A percentile compares a stretch with the other conserved stretches of the same genome.
These are phyloP conservation scores for Cisticola juncidis DNA, from an alignment of 2,113 vertebrate species.

Conservation along the genomic window DNA sequence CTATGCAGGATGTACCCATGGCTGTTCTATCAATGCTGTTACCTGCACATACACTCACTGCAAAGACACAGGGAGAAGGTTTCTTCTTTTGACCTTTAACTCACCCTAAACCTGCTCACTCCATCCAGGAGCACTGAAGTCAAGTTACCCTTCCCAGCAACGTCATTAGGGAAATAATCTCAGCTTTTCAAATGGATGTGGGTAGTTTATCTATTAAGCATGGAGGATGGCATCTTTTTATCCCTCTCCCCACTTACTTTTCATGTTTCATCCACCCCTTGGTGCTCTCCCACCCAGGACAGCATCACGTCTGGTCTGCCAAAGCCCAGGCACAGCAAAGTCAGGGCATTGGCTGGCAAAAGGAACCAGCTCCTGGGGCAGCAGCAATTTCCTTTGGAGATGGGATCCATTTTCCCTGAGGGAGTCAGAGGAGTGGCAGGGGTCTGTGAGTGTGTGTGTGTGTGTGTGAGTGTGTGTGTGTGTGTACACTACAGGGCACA, in stretches of 20 bases:
- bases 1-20: accelerated
- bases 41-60: neutral
- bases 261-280: neutral
- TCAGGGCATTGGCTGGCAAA: accelerated
- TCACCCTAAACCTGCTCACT: neutral
- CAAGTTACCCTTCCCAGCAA: neutral
- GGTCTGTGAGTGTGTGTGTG: neutral
- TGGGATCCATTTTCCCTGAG: neutral
- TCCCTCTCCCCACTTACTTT: neutral
- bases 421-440: neutral
- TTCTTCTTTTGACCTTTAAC: neutral
- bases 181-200: neutral
- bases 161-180: neutral
- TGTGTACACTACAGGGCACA: neutral
- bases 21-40: accelerated
- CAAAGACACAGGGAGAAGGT: neutral
- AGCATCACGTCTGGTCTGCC: neutral
- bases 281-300: neutral
- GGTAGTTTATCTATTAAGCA: neutral
- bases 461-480: too few species aligned
- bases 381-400: neutral
- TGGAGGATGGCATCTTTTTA: neutral
- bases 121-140: neutral
- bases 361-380: neutral
- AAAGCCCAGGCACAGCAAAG: neutral